A percentile compares a stretch with the other conserved stretches of the same genome.
phyloP scores from a whole-genome alignment of 2,888 invertebrate genomes.

The Lordiphosa fenestrarum region DNA sequence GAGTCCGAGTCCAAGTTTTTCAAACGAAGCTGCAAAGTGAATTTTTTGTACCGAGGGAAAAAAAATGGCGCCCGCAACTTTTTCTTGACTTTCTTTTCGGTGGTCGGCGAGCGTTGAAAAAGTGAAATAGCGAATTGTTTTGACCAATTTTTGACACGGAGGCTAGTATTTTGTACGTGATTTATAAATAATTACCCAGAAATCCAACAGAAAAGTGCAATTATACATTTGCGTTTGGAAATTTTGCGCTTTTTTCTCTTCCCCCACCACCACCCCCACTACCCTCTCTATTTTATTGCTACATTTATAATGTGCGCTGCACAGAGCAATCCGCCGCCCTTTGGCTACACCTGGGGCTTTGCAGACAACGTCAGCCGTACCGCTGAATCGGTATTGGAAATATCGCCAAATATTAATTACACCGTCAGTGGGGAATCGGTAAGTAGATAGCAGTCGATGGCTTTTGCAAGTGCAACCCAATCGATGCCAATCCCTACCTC shows the following conservation, averaged over 20 bases:
- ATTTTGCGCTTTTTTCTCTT: constrained; percentile 76
- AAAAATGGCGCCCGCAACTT: constrained; percentile 78
- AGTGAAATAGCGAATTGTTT: constrained; percentile 45
- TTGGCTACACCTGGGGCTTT: constrained; percentile 81
- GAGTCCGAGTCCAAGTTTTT: constrained; percentile 16
- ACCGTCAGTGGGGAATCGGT: constrained; percentile 81
- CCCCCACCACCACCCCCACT: constrained; percentile 46
- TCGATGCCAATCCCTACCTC: constrained; percentile 29
- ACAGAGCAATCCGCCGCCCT: constrained; percentile 80
- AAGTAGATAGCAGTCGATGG: constrained; percentile 58
- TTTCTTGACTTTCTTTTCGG: constrained; percentile 77
- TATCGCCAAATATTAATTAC: constrained; percentile 81
- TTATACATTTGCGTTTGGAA: constrained; percentile 75
- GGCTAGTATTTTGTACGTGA: constrained; percentile 73
- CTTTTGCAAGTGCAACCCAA: constrained; percentile 67
- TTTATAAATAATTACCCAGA: constrained; percentile 63
- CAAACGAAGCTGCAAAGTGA: constrained; percentile 59
- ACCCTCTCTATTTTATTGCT: constrained; percentile 57
- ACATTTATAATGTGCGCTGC: constrained; percentile 80
- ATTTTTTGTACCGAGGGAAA: constrained; percentile 61
- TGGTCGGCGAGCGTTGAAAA: constrained; percentile 41
- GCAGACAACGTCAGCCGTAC: constrained; percentile 79
- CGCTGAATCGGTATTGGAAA: constrained; percentile 80
- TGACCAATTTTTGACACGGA: constrained; percentile 53
- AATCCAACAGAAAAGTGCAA: constrained; percentile 74